phyloP scores from a whole-genome alignment of 2,797 vertebrate species.

The Melanotaenia trifasciata region DNA sequence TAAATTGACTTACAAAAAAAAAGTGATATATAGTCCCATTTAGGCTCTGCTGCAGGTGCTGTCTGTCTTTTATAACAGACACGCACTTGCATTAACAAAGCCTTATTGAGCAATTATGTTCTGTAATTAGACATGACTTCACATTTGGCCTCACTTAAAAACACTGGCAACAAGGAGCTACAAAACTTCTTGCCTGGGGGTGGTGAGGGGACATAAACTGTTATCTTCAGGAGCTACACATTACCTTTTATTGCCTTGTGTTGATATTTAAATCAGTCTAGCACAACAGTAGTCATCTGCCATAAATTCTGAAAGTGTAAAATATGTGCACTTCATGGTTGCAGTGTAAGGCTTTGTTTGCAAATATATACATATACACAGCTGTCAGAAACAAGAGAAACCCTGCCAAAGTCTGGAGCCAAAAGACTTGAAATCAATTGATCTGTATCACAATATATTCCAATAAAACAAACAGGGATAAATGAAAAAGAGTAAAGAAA shows the following conservation, averaged over 20 bases:
- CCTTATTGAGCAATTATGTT: conserved; percentile 66
- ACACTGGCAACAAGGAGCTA: conserved; percentile 47
- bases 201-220: conserved; percentile 56
- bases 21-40: conserved; percentile 20
- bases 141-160: conserved; percentile 63
- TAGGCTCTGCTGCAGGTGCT: conserved; percentile 47
- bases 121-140: conserved; percentile 71
- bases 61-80: conserved; percentile 57
- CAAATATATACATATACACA: conserved; percentile 17
- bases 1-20: conserved; percentile 9
- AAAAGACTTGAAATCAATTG: conserved; percentile 14
- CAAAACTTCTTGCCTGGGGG: conserved; percentile 32
- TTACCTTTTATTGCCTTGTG: conserved; percentile 61
- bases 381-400: conserved; percentile 34
- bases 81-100: conserved; percentile 56
- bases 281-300: conserved; percentile 53
- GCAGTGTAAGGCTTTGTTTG: conserved; percentile 50
- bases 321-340: conserved; percentile 35
- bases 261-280: conserved; percentile 59
- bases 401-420: conserved; percentile 25
- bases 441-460: conserved; percentile 6
- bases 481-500: conserved; percentile 18
- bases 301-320: conserved; percentile 52
- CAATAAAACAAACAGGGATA: background rate
- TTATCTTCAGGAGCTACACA: conserved; percentile 48